Percentiles rank a stretch among this genome's conserved stretches.
Conservation (phyloP, 1,140 invertebrate species). For the Capitella teleta region DNA sequence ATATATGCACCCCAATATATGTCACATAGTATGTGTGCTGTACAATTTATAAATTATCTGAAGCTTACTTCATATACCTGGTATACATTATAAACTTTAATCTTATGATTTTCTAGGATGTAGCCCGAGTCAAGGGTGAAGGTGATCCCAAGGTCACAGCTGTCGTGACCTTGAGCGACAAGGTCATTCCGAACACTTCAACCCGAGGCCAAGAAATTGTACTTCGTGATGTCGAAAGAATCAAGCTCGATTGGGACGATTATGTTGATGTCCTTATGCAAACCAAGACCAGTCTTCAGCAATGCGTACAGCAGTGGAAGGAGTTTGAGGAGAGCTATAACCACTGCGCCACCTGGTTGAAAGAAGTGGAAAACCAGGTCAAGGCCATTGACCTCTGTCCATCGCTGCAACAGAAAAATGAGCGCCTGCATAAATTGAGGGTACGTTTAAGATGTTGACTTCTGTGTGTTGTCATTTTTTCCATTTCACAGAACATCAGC, state of each 20-base stretch:
- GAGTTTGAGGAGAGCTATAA: conserved; percentile 74
- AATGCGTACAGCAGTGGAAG: conserved; percentile 69
- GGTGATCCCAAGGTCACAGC: conserved; percentile 71
- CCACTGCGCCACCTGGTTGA: conserved; percentile 70
- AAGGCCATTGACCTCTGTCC: conserved; percentile 72
- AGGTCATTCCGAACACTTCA: conserved; percentile 78
- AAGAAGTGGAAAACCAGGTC: conserved; percentile 67
- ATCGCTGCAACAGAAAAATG: conserved; percentile 66
- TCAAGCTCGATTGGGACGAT: neutral
- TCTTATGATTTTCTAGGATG: conserved; percentile 49
- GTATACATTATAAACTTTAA: too few relatives aligned
- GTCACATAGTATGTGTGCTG: too few relatives aligned
- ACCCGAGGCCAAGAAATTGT: conserved; percentile 67
- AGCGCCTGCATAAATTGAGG: conserved; percentile 58
- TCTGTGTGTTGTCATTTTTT: neutral
- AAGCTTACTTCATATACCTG: too few relatives aligned
- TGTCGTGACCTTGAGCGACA: conserved; percentile 69
- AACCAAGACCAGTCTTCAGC: conserved; percentile 45
- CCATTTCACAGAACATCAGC: conserved; percentile 53
- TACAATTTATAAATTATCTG: too few relatives aligned
- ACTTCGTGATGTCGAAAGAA: neutral
- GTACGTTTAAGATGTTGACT: conserved; percentile 24
- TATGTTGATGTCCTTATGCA: neutral
- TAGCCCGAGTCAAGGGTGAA: conserved; percentile 57
- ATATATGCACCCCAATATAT: too few relatives aligned